phyloP scores from a whole-genome alignment of 2,113 vertebrate genomes.

The Ictidomys tridecemlineatus region DNA sequence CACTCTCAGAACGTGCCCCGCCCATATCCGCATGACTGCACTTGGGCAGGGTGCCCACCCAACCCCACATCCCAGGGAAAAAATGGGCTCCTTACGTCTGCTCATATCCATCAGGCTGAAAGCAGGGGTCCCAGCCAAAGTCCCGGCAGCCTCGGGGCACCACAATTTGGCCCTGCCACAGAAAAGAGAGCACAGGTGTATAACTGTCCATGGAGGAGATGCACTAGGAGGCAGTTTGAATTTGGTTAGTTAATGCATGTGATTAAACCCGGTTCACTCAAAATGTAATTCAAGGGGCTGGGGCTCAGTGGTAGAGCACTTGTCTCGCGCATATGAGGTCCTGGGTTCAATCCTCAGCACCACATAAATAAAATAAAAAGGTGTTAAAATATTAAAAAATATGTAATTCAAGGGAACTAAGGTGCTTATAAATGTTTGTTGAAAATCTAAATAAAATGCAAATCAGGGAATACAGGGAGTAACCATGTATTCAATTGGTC shows the following conservation, averaged over 20 bases:
- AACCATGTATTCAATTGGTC: neutral
- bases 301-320: no score
- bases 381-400: no score
- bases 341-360: no score
- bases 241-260: neutral
- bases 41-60: neutral
- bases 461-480: neutral
- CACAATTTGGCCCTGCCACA: constrained; percentile 93
- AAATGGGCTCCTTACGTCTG: constrained; percentile 92
- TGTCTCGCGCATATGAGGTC: no score
- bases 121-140: constrained; percentile 99
- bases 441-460: neutral
- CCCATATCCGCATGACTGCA: neutral
- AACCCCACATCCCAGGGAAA: neutral
- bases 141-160: constrained; percentile 95
- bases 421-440: neutral
- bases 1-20: neutral
- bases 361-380: no score
- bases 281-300: neutral
- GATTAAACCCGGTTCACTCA: constrained; percentile 31
- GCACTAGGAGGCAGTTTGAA: neutral
- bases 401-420: neutral
- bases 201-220: neutral
- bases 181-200: neutral
- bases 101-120: constrained; percentile 94